Percentiles rank a stretch among this genome's conserved stretches.
Conservation (phyloP, 2,113 vertebrate species). For the Epinephelus moara region DNA sequence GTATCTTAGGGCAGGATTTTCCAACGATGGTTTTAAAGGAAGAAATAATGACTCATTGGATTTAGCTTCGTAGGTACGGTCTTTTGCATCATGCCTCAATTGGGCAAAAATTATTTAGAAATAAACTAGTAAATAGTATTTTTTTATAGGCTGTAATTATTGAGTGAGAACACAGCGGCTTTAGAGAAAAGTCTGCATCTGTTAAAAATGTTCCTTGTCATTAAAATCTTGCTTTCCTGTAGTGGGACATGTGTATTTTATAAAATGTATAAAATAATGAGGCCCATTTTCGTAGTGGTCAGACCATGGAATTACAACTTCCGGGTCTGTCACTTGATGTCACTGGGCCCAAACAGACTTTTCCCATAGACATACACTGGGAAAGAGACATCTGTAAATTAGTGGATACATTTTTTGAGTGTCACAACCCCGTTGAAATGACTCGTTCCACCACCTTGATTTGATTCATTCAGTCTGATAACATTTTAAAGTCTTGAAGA, state of each 20-base stretch:
- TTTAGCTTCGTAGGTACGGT: constrained; percentile 33
- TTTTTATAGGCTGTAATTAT: constrained; percentile 35
- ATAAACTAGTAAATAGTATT: constrained; percentile 56
- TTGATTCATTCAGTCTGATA: too few relatives aligned
- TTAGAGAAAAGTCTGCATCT: not conserved
- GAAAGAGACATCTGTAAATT: too few relatives aligned
- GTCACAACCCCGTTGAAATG: too few relatives aligned
- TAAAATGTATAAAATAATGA: not conserved
- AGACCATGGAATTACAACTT: too few relatives aligned
- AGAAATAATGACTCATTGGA: constrained; percentile 74
- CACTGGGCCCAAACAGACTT: too few relatives aligned
- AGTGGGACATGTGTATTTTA: not conserved
- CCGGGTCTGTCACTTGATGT: too few relatives aligned
- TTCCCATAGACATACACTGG: too few relatives aligned
- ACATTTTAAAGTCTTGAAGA: too few relatives aligned
- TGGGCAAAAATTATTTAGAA: constrained; percentile 42
- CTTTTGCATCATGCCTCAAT: constrained; percentile 48
- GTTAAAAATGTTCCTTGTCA: not conserved
- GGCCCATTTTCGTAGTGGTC: too few relatives aligned
- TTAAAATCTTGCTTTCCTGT: not conserved
- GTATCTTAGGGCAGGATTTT: constrained; percentile 78
- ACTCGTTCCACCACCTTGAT: too few relatives aligned
- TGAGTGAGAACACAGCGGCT: not conserved
- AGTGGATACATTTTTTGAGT: too few relatives aligned
- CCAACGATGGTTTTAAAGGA: constrained; percentile 67